Evolutionary conservation across 2,888 invertebrate species (phyloP).

Genomic region (Osmoderma eremita): DNA sequence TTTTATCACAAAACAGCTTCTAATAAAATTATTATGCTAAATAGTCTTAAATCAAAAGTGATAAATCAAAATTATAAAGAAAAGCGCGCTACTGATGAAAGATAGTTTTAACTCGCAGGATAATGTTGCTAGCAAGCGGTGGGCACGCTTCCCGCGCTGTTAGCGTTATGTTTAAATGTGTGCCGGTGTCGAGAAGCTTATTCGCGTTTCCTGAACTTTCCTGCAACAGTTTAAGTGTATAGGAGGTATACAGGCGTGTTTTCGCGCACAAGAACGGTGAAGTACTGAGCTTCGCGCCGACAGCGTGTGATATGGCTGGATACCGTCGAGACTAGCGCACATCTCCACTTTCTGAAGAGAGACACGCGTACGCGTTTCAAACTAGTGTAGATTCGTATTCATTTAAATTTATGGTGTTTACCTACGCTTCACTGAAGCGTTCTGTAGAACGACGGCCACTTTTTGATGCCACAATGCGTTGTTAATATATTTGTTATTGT

Average conservation of each 20-base stretch:
- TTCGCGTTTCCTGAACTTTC: constrained; percentile 29
- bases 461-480: constrained; percentile 32
- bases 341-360: constrained; percentile 33
- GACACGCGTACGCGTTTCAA: constrained; percentile 26
- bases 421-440: constrained; percentile 44
- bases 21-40: neutral
- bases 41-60: neutral
- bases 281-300: constrained; percentile 38
- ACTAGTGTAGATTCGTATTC: constrained; percentile 35
- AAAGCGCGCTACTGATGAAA: neutral
- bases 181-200: constrained; percentile 10
- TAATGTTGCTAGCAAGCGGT: neutral
- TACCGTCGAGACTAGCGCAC: constrained; percentile 37
- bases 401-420: constrained; percentile 51
- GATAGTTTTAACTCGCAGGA: constrained; percentile 16
- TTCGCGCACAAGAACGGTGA: constrained; percentile 41
- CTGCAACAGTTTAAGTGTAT: neutral
- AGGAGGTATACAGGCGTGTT: constrained; percentile 35
- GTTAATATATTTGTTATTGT: constrained; percentile 30
- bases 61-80: neutral
- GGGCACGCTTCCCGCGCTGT: constrained; percentile 10
- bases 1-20: neutral
- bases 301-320: constrained; percentile 39
- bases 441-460: constrained; percentile 13
- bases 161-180: constrained; percentile 1